Percentiles rank a stretch among this genome's conserved stretches.
phyloP scores from a whole-genome alignment of 2,888 invertebrate genomes.

The Hermaeophaga mercurialis region DNA sequence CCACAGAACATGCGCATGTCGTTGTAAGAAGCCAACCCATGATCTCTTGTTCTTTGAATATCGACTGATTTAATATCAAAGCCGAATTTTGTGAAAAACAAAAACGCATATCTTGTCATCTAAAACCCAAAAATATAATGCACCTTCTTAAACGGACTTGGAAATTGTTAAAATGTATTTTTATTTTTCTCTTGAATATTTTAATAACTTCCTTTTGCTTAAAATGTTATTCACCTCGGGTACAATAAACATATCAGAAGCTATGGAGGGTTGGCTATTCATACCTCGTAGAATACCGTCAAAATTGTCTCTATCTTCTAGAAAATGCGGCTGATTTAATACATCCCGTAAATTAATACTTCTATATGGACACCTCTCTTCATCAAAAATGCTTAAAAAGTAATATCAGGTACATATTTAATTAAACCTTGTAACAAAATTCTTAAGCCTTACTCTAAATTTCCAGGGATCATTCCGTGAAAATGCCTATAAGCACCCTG shows the following conservation, averaged over 20 bases:
- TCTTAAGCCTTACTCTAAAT: slow-evolving; percentile 47
- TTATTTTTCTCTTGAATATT: too few species aligned
- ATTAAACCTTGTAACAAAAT: too few species aligned
- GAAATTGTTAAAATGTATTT: too few species aligned
- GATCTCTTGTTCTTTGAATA: slow-evolving; percentile 84
- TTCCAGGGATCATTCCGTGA: slow-evolving; percentile 53
- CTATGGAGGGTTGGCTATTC: slow-evolving; percentile 75
- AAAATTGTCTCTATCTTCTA: slow-evolving; percentile 69
- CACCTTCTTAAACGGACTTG: background rate
- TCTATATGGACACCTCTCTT: slow-evolving; percentile 55
- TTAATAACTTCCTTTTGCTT: too few species aligned
- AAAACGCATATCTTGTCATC: slow-evolving; percentile 69
- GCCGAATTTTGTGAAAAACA: slow-evolving; percentile 70
- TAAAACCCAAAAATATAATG: slow-evolving; percentile 47
- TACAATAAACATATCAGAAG: slow-evolving; percentile 77
- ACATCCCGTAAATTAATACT: slow-evolving; percentile 69
- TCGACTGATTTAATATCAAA: slow-evolving; percentile 79
- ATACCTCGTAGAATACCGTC: slow-evolving; percentile 76
- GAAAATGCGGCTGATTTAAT: slow-evolving; percentile 67
- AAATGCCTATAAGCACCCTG: slow-evolving; percentile 54
- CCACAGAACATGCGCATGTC: slow-evolving; percentile 77
- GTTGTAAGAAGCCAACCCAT: slow-evolving; percentile 79
- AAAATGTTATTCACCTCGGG: slow-evolving; percentile 71
- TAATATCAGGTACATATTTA: too few species aligned
- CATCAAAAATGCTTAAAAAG: slow-evolving; percentile 61